Evolutionary conservation across 2,113 vertebrate genomes (phyloP).

Genomic region (Patagioenas fasciata): DNA sequence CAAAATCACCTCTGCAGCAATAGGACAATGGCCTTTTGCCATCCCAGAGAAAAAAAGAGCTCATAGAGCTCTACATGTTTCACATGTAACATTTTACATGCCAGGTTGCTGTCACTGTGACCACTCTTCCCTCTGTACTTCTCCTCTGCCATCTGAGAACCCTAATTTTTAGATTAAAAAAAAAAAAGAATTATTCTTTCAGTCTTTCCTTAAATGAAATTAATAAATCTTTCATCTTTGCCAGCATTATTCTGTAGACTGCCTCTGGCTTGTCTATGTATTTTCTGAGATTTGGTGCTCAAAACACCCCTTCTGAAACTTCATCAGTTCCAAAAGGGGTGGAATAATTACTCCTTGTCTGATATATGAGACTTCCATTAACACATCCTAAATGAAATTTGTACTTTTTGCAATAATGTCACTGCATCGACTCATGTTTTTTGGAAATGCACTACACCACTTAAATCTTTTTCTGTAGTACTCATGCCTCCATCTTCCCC

Average conservation of each 20-base stretch:
- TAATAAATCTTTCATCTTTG: background rate
- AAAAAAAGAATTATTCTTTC: rapidly evolving
- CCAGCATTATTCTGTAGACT: background rate
- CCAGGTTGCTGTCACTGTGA: background rate
- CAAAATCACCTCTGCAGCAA: background rate
- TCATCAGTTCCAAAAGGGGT: background rate
- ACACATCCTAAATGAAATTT: background rate
- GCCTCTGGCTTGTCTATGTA: background rate
- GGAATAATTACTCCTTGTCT: background rate
- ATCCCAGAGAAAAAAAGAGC: background rate
- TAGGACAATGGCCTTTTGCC: background rate
- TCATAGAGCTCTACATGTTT: background rate
- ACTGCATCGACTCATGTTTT: background rate
- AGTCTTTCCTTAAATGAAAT: background rate
- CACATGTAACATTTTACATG: background rate
- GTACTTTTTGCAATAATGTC: background rate
- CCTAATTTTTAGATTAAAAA: background rate
- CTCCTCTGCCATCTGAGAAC: background rate
- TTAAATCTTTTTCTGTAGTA: background rate
- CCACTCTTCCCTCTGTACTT: background rate
- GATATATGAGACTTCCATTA: background rate
- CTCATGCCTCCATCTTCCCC: background rate
- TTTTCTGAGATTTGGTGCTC: background rate
- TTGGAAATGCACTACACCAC: background rate
- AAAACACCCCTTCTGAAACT: background rate